A percentile compares a stretch with the other conserved stretches of the same genome.
These are phyloP conservation scores for Anas acuta DNA, from an alignment of 2,797 vertebrate genomes.

Conservation along the genomic window DNA sequence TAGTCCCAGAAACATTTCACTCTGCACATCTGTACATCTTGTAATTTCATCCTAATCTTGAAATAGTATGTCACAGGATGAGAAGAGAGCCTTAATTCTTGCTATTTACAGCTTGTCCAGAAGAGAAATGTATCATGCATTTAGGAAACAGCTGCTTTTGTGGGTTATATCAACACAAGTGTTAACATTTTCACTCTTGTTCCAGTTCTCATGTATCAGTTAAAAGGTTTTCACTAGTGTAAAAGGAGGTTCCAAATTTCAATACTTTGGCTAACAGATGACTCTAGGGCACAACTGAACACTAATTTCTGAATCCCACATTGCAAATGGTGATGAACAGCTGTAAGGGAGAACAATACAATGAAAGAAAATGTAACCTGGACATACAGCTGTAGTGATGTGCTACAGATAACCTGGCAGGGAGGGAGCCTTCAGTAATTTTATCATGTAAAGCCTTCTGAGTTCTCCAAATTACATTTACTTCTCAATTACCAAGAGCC, in stretches of 20 bases:
- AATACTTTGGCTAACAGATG: background rate
- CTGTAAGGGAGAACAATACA: background rate
- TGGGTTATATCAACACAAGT: background rate
- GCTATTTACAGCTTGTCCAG: background rate
- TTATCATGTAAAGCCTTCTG: background rate
- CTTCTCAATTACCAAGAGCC: background rate
- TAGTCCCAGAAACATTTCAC: background rate
- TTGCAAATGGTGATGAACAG: background rate
- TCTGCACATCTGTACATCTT: background rate
- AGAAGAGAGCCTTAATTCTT: background rate
- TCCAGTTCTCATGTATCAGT: background rate
- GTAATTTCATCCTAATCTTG: background rate
- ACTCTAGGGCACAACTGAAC: background rate
- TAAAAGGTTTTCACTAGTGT: background rate
- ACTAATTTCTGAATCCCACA: background rate
- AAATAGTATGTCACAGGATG: background rate
- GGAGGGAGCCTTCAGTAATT: background rate
- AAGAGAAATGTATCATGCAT: background rate
- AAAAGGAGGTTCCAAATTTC: background rate
- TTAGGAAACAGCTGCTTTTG: background rate
- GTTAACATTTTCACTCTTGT: background rate
- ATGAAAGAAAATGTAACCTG: background rate
- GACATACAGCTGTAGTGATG: background rate
- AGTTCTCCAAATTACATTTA: background rate
- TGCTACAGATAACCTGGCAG: background rate